Evolutionary conservation across 1,140 invertebrate species (phyloP).

Genomic region (Leptopilina clavipes): DNA sequence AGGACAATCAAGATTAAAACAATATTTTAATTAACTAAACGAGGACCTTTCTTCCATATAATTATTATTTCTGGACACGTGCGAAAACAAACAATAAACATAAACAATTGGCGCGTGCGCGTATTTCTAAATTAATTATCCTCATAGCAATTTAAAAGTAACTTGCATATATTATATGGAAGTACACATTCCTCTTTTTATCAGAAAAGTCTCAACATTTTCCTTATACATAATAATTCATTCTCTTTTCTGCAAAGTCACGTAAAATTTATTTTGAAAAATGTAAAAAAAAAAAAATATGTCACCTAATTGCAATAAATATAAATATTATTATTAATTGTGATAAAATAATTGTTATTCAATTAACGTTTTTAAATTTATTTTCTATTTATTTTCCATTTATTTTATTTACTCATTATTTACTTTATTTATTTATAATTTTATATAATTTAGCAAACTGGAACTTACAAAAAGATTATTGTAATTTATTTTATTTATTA

Average conservation of each 20-base stretch:
- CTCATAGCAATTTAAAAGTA: neutral
- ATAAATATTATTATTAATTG: too few species aligned
- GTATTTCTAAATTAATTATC: neutral
- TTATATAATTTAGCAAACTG: too few species aligned
- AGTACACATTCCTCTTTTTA: neutral
- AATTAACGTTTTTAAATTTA: too few species aligned
- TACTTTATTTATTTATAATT: too few species aligned
- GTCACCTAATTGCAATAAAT: too few species aligned
- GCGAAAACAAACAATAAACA: slow-evolving; percentile 24
- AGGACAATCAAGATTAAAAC: slow-evolving; percentile 18
- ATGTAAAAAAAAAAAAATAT: neutral
- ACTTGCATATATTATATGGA: neutral
- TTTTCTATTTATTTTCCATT: too few species aligned
- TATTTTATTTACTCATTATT: too few species aligned
- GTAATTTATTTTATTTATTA: too few species aligned
- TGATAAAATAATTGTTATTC: too few species aligned
- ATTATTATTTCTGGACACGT: slow-evolving; percentile 18
- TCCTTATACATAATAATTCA: too few species aligned
- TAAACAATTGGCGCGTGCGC: neutral
- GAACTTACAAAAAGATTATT: too few species aligned
- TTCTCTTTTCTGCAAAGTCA: neutral
- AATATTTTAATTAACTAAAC: slow-evolving; percentile 6
- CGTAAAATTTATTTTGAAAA: neutral
- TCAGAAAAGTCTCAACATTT: neutral
- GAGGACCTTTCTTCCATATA: neutral